Conservation (phyloP, 2,113 vertebrate genomes). For the Neolamprologus caudopunctatus region DNA sequence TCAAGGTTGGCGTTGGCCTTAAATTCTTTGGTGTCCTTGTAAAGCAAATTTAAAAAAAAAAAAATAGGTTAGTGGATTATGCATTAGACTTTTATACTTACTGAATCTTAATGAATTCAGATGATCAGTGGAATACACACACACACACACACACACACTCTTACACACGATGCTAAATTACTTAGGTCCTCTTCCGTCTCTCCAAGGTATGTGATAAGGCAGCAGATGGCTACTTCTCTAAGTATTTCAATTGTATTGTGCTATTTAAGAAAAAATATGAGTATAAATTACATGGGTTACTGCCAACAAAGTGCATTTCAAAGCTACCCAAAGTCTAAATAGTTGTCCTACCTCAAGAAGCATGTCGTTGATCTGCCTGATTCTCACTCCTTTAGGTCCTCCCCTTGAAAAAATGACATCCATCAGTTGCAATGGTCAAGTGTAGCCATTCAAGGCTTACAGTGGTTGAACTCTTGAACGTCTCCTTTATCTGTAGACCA, state of each 20-base stretch:
- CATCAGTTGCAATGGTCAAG: background rate
- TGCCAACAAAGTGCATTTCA: background rate
- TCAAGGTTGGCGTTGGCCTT: no score
- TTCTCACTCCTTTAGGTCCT: background rate
- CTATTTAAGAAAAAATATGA: background rate
- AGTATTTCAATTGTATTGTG: fast-evolving
- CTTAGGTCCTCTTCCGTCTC: background rate
- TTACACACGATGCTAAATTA: background rate
- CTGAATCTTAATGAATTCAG: background rate
- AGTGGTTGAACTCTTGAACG: fast-evolving
- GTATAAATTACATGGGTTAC: background rate
- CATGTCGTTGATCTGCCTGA: background rate
- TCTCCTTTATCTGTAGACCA: background rate
- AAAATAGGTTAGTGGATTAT: background rate
- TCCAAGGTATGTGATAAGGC: background rate
- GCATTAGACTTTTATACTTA: background rate
- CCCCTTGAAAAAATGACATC: background rate
- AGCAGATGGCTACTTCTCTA: background rate
- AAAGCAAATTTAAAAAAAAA: no score
- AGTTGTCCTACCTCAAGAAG: background rate
- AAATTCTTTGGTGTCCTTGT: no score
- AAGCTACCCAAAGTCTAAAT: background rate
- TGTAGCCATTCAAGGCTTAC: background rate
- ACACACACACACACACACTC: no score
- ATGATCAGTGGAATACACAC: background rate